Evolutionary conservation across 1,140 invertebrate species (phyloP), one percentile per base, ranked within the genome.

Genomic region (Belonocnema kinseyi): DNA sequence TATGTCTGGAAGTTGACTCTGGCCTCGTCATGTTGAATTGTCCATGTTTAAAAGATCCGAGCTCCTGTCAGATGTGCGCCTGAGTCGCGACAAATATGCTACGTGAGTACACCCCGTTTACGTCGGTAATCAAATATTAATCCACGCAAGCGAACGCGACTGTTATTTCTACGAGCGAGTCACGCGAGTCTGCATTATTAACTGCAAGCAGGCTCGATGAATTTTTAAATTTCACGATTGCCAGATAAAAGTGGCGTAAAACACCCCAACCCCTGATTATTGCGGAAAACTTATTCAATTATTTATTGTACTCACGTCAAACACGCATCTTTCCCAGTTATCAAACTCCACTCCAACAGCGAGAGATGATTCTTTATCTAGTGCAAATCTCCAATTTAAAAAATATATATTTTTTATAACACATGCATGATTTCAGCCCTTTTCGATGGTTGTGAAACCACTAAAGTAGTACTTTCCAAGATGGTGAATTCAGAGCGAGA

Each of bases 151-250:
- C 14, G 61, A 40, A 66, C 12, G n/a, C 61, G 26, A 66, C 61
- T 66, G 33, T 66, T 66, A 66, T 66, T 66, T 66, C 61, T 66
- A 77, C 21, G 54, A 71, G 51, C 66, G 72, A 80, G 81, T 82
- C 81, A 82, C 81, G 81, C 81, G 71, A 82, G 52, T 70, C 74
- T 82, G 75, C 73, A 82, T 82, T 79, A 80, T 82, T 82, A 74
- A 82, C 71, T 76, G 50, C 56, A 74, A 16, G 74, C 72, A 73
- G 75, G 77, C 58, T 78, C 72, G 56, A 82, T 80, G 75, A 82
- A 82, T 80, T 78, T 80, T 82, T 82, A 75, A 80, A 80, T 82
- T 82, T 80, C 78, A 82, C 77, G 81, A 80, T 52, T 75, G 73
- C 74, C 70, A 82, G 76, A 82, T 82, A 76, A 82, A 78, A 80